Evolutionary conservation across 2,888 invertebrate species (phyloP).

Genomic region (Tetragonula carbonaria): DNA sequence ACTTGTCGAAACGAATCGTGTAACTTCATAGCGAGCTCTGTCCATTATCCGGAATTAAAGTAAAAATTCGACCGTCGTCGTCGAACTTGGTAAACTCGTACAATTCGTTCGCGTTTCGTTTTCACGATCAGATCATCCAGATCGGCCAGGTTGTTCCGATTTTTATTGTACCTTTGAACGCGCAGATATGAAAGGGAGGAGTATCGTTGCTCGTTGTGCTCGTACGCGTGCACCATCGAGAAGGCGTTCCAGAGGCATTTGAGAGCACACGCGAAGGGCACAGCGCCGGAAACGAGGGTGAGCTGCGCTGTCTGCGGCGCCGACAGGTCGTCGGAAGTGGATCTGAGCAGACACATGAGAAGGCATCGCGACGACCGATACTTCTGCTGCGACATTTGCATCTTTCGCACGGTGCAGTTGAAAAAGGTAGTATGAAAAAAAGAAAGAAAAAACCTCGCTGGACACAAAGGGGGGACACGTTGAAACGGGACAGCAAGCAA

Average conservation of each 20-base stretch:
- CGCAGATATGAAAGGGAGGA: constrained; percentile 85
- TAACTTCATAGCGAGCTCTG: not conserved
- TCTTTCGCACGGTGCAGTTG: constrained; percentile 85
- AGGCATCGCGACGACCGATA: constrained; percentile 85
- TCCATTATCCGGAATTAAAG: not conserved
- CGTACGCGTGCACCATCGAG: constrained; percentile 86
- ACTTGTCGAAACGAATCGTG: accelerated
- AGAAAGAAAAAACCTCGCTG: not conserved
- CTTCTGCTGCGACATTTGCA: constrained; percentile 86
- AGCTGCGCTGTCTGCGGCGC: constrained; percentile 86
- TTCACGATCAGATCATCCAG: no score
- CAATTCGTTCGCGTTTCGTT: not conserved
- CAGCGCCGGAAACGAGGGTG: constrained; percentile 82
- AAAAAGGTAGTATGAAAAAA: constrained; percentile 83
- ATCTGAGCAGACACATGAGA: constrained; percentile 85
- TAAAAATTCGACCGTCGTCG: accelerated
- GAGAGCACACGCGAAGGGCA: constrained; percentile 84
- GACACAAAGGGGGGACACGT: not conserved
- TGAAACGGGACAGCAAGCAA: not conserved
- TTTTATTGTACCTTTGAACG: constrained; percentile 35
- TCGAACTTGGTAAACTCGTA: not conserved
- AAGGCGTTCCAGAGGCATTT: constrained; percentile 85
- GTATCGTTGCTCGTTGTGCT: constrained; percentile 85
- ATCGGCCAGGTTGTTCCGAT: constrained; percentile 21
- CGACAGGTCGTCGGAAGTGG: constrained; percentile 85